Conservation (phyloP, 2,888 invertebrate species). For the Leucophenga maculata region DNA sequence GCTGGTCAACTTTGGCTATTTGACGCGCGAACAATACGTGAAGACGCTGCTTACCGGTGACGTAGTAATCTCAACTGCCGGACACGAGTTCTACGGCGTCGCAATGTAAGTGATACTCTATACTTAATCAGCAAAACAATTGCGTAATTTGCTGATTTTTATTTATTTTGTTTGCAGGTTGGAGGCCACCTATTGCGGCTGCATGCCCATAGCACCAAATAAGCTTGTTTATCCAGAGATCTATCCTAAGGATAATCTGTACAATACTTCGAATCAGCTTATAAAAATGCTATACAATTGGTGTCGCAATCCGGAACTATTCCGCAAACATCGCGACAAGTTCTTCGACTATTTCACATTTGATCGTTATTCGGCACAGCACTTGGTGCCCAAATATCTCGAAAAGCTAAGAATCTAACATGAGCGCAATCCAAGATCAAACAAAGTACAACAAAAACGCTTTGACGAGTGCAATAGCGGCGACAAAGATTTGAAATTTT, state of each 20-base stretch:
- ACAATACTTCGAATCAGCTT: constrained; percentile 76
- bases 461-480: neutral
- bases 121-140: constrained; percentile 8
- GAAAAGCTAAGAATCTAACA: constrained; percentile 65
- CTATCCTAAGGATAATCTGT: constrained; percentile 77
- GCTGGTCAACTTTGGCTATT: constrained; percentile 77
- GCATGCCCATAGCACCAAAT: constrained; percentile 80
- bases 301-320: constrained; percentile 73
- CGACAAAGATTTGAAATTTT: neutral
- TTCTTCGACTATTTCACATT: constrained; percentile 71
- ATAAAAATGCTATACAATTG: constrained; percentile 74
- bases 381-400: constrained; percentile 70
- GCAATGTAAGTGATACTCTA: constrained; percentile 76
- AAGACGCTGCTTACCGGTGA: constrained; percentile 75
- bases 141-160: constrained; percentile 15
- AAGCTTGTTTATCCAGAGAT: constrained; percentile 82
- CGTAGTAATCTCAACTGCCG: constrained; percentile 81
- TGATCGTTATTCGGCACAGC: constrained; percentile 70
- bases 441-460: neutral
- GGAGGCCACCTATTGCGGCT: constrained; percentile 80
- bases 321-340: constrained; percentile 67
- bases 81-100: constrained; percentile 85
- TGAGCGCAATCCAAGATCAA: neutral
- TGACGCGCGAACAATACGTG: constrained; percentile 76
- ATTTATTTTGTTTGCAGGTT: constrained; percentile 73